Conservation (phyloP, 1,140 invertebrate genomes). For the Eupristina koningsbergeri region DNA sequence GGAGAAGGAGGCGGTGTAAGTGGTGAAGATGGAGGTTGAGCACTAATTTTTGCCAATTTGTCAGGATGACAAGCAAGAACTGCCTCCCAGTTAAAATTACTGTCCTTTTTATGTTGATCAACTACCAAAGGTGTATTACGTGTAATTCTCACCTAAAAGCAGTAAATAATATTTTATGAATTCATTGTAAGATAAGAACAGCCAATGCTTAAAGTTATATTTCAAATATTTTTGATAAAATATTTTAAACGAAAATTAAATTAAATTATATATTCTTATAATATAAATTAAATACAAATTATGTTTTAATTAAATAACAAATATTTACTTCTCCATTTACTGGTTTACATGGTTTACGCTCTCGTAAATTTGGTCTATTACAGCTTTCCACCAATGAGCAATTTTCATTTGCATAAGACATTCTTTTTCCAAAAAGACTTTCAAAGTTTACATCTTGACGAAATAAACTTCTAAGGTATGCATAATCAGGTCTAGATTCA, state of each 20-base stretch:
- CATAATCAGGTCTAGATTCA: conserved; percentile 79
- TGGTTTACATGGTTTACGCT: conserved; percentile 68
- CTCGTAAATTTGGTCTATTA: conserved; percentile 64
- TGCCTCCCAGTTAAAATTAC: conserved; percentile 70
- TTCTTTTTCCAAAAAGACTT: conserved; percentile 59
- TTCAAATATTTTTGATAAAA: too few relatives aligned
- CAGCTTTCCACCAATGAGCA: conserved; percentile 53
- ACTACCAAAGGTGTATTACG: conserved; percentile 62
- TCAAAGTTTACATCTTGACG: conserved; percentile 57
- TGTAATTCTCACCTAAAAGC: conserved; percentile 66
- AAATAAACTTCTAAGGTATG: conserved; percentile 66
- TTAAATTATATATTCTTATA: too few relatives aligned
- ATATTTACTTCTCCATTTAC: conserved; percentile 67
- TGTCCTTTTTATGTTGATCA: conserved; percentile 53
- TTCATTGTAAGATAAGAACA: too few relatives aligned
- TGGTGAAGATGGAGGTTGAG: conserved; percentile 60
- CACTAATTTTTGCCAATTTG: conserved; percentile 69
- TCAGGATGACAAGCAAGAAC: conserved; percentile 69
- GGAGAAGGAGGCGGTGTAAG: conserved; percentile 68
- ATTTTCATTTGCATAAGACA: conserved; percentile 69
- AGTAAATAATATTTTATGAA: neutral
- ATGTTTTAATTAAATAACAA: neutral
- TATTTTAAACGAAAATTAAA: too few relatives aligned
- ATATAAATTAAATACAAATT: too few relatives aligned
- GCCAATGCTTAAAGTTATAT: too few relatives aligned